Percentiles rank a stretch among this genome's conserved stretches.
Conservation (phyloP, 2,888 invertebrate genomes). For the Pachliopta kotzebuea region DNA sequence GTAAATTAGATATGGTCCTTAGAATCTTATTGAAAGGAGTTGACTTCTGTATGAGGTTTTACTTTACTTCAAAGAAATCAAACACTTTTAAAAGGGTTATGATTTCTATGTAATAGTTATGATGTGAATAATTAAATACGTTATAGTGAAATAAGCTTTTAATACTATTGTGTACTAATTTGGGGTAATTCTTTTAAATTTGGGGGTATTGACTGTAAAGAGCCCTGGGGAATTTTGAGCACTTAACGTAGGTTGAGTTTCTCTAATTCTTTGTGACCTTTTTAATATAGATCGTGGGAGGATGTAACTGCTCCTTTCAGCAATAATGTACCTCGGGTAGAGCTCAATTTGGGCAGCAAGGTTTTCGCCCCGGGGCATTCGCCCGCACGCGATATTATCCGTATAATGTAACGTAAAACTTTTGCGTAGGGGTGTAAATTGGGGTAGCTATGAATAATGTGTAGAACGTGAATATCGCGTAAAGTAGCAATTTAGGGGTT, state of each 20-base stretch:
- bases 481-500: background rate
- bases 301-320: conserved; percentile 3
- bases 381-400: conserved; percentile 2
- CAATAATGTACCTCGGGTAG: conserved; percentile 18
- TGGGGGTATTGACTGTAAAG: background rate
- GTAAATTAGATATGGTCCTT: no score
- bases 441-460: conserved; percentile 2
- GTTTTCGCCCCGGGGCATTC: background rate
- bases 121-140: no score
- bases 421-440: background rate
- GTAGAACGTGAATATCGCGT: background rate
- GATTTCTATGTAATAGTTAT: no score
- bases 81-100: no score
- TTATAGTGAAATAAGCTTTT: background rate
- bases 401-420: conserved; percentile 1
- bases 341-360: conserved; percentile 17
- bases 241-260: conserved; percentile 4
- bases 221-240: background rate
- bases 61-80: no score
- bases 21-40: no score
- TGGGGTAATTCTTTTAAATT: background rate
- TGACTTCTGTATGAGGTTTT: no score
- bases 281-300: conserved; percentile 11
- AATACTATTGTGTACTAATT: background rate
- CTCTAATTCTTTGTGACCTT: conserved; percentile 11